Percentiles rank a stretch among this genome's conserved stretches.
These are phyloP conservation scores for Protobothrops flavoviridis DNA, from an alignment of 2,113 vertebrate genomes.

Conservation along the genomic window DNA sequence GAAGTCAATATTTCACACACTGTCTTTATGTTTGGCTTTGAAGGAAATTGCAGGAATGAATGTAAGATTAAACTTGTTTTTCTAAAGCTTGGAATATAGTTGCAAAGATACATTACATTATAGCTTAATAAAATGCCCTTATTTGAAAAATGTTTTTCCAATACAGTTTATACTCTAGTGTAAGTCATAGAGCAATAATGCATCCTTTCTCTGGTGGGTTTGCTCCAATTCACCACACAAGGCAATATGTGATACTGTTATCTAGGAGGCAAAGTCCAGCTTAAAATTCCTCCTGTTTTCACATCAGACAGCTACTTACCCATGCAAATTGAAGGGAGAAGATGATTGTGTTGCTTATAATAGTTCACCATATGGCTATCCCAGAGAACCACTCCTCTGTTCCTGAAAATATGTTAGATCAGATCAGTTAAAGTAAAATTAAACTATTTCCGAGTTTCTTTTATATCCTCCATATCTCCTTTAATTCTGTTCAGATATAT, in stretches of 20 bases:
- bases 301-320: not conserved
- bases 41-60: not conserved
- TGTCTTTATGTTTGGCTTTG: not conserved
- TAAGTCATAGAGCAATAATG: not conserved
- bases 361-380: not conserved
- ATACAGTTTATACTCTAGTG: not conserved
- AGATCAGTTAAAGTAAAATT: not conserved
- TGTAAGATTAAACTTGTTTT: conserved; percentile 3
- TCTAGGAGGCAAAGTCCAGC: not conserved
- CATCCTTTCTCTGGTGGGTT: not conserved
- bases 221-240: not conserved
- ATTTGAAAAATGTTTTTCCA: conserved; percentile 30
- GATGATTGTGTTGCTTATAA: not conserved
- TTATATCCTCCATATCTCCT: not conserved
- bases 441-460: not conserved
- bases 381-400: not conserved
- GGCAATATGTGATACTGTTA: not conserved
- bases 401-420: not conserved
- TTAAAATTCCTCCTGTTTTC: not conserved
- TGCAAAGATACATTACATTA: conserved; percentile 18
- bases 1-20: conserved; percentile 7
- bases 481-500: not conserved
- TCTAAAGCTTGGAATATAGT: conserved; percentile 16
- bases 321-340: not conserved
- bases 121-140: conserved; percentile 21